Conservation (phyloP, 2,888 invertebrate species). For the Drosophila hawaiiensis region DNA sequence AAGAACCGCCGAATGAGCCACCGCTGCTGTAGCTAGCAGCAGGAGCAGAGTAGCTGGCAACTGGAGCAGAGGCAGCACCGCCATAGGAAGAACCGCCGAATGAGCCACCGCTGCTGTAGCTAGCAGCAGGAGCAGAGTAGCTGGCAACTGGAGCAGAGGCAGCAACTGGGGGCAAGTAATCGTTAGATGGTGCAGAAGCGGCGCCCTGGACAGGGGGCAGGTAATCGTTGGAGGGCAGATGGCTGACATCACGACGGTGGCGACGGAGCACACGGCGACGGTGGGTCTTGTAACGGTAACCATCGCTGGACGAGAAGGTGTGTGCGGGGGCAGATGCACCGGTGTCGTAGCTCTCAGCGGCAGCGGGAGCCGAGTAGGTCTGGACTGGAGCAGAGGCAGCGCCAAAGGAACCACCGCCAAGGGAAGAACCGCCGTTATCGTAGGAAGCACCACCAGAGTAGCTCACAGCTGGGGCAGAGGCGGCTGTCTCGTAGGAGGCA, state of each 20-base stretch:
- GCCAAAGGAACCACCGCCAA: conserved; percentile 14
- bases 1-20: background rate
- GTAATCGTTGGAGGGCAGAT: conserved; percentile 78
- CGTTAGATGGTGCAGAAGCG: conserved; percentile 63
- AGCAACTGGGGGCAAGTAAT: conserved; percentile 71
- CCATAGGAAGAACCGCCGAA: background rate
- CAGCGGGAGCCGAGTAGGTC: conserved; percentile 35
- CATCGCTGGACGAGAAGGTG: conserved; percentile 63
- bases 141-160: conserved; percentile 37
- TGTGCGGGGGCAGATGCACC: conserved; percentile 69
- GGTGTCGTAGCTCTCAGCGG: conserved; percentile 64
- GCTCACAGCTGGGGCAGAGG: conserved; percentile 47
- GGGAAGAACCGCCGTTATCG: conserved; percentile 47
- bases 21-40: background rate
- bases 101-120: background rate
- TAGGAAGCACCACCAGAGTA: conserved; percentile 46
- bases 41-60: conserved; percentile 29
- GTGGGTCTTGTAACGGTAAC: conserved; percentile 83
- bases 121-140: conserved; percentile 26
- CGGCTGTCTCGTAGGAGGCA: conserved; percentile 34
- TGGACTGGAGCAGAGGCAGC: conserved; percentile 55
- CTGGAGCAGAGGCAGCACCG: conserved; percentile 47
- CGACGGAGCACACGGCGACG: conserved; percentile 72
- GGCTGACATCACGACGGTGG: conserved; percentile 81
- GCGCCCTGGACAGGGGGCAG: conserved; percentile 72